Percentiles rank a stretch among this genome's conserved stretches.
Conservation (phyloP, 2,797 vertebrate genomes). For the Anguilla obscura region DNA sequence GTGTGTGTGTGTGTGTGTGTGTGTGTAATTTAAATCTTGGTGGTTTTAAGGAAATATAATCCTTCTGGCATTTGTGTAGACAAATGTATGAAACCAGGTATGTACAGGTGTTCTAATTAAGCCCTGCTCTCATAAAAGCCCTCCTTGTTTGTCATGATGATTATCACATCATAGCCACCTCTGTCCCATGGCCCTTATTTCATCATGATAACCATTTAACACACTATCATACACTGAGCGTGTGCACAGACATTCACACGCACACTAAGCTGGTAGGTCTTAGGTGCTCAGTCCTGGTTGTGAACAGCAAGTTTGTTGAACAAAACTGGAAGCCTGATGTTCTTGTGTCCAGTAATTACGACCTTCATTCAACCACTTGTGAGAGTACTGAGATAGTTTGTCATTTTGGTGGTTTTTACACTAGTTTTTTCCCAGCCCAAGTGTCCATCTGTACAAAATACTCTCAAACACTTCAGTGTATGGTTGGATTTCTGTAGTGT, state of each 20-base stretch:
- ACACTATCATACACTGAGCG: constrained; percentile 33
- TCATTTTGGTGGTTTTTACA: neutral
- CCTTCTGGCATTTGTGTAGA: constrained; percentile 43
- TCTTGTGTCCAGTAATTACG: neutral
- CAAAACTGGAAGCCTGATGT: neutral
- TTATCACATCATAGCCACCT: neutral
- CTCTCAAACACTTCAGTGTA: neutral
- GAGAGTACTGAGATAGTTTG: neutral
- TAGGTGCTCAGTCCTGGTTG: neutral
- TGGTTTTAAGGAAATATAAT: constrained; percentile 54
- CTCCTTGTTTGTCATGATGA: constrained; percentile 47
- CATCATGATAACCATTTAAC: neutral
- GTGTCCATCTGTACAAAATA: neutral
- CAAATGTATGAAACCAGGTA: constrained; percentile 46
- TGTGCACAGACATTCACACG: constrained; percentile 52
- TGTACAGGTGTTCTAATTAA: constrained; percentile 50
- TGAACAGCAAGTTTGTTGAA: neutral
- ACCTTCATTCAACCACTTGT: neutral
- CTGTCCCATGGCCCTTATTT: neutral
- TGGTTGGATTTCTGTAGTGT: neutral
- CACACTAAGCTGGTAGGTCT: constrained; percentile 25
- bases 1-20: constrained; percentile 7
- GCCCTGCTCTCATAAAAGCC: constrained; percentile 39
- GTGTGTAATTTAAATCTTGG: constrained; percentile 19
- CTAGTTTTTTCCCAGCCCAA: neutral